Evolutionary conservation across 2,797 vertebrate species (phyloP).

Genomic region (Ispidina lecontei): DNA sequence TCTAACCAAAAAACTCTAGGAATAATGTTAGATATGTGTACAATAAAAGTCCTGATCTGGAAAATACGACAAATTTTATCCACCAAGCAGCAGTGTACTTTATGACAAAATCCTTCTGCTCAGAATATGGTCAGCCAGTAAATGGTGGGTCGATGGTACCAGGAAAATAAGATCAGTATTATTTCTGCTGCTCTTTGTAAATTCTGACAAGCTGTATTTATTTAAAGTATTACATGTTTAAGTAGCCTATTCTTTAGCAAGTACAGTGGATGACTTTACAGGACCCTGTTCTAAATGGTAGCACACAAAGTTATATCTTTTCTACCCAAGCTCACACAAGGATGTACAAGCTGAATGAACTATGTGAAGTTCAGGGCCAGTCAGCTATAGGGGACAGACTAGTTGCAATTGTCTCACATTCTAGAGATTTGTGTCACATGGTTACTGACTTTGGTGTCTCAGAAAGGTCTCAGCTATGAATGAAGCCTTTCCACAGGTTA

Average conservation of each 20-base stretch:
- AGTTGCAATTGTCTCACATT: not conserved
- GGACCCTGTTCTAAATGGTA: not conserved
- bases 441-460: not conserved
- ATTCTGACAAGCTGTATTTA: not conserved
- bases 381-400: not conserved
- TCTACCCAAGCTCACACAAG: not conserved
- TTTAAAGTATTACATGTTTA: not conserved
- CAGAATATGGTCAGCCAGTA: not conserved
- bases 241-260: not conserved
- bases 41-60: not conserved
- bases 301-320: not conserved
- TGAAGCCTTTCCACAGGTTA: not conserved
- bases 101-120: not conserved
- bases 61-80: not conserved
- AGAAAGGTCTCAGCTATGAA: not conserved
- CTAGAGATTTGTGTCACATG: not conserved
- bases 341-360: not conserved
- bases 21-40: not conserved
- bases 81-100: not conserved
- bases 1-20: not conserved
- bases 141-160: not conserved
- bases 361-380: not conserved
- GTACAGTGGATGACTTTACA: not conserved
- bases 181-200: not conserved
- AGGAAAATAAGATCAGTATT: not conserved